Conservation (phyloP, 2,113 vertebrate species). For the Pleuronectes platessa region DNA sequence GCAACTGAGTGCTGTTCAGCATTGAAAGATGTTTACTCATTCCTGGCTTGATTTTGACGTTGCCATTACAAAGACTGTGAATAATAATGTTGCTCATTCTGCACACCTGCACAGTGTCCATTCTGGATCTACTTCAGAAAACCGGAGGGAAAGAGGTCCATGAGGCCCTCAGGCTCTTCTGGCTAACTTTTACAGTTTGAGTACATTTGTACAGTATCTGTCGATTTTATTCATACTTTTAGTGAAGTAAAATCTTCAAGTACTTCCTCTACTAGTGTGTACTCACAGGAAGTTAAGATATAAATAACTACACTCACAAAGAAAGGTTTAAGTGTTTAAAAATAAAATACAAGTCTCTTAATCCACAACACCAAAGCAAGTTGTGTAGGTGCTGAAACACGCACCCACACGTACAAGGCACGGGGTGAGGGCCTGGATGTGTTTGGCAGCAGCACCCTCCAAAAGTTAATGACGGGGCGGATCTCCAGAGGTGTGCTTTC, state of each 20-base stretch:
- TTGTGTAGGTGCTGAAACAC: not conserved
- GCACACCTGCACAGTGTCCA: conserved; percentile 32
- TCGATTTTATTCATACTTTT: too few relatives aligned
- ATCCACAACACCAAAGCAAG: conserved; percentile 16
- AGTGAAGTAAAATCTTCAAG: too few relatives aligned
- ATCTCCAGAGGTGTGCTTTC: conserved; percentile 69
- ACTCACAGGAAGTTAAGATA: not conserved
- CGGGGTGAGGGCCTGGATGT: conserved; percentile 45
- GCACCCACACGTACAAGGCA: conserved; percentile 25
- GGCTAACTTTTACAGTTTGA: not conserved
- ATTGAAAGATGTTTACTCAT: conserved; percentile 37
- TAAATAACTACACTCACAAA: not conserved
- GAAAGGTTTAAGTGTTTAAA: conserved; percentile 5
- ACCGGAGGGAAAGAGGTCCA: conserved; percentile 37
- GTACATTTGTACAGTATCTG: not conserved
- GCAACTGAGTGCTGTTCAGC: conserved; percentile 43
- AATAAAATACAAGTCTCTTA: not conserved
- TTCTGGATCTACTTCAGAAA: not conserved
- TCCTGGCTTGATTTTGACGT: conserved; percentile 36
- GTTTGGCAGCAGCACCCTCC: conserved; percentile 46
- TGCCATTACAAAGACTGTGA: conserved; percentile 16
- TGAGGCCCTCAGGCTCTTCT: conserved; percentile 47
- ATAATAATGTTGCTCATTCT: not conserved
- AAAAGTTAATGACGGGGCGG: conserved; percentile 35
- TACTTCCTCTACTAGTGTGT: too few relatives aligned